Evolutionary conservation across 2,113 vertebrate species (phyloP), one percentile per base, ranked within the genome.

Genomic region (Thalassarche chlororhynchos): DNA sequence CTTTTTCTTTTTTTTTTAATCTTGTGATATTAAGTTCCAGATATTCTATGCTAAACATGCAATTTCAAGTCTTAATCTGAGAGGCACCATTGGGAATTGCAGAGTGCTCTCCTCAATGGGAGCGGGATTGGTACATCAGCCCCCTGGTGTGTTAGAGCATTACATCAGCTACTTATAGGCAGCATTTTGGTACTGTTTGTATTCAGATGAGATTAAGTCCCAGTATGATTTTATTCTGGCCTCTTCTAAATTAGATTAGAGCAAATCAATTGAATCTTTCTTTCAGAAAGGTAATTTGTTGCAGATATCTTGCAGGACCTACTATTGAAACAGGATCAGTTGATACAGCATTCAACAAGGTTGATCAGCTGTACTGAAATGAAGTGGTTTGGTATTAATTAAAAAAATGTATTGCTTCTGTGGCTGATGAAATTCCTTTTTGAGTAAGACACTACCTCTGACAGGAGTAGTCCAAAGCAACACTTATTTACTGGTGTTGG

Each of bases 181-280:
- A 65, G 65, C 26, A 75, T 84, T 97, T 97, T 89, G 96, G 93
- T 91, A 88, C 85, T 80, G 74, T 89, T 96, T 94, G 68, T 95
- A 95, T 97, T 97, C 95, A 95, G 85, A 97, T 85, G 91, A 95
- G 94, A 95, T 97, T 97, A 97, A 95, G 83, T 80, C 60, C 69
- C 83, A 82, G 9, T n/a, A 89, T 87, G 65, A 92, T 89, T 91
- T 96, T 93, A 60, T 82, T 94, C 83, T 65, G 47, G 86, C 83
- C 66, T 93, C 38, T 36, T 94, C 76, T 72, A 90, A 91, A 95
- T 97, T 96, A 92, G 94, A 96, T 76, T 81, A 97, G 83, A 87
- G 89, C 49, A 87, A 93, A 84, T 21, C 86, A 82, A 76, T 60
- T 71, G 68, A 31, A 74, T 66, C 64, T 78, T 90, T 88, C 57